Evolutionary conservation across 2,888 invertebrate genomes (phyloP).

Genomic region (Apeira syringaria): DNA sequence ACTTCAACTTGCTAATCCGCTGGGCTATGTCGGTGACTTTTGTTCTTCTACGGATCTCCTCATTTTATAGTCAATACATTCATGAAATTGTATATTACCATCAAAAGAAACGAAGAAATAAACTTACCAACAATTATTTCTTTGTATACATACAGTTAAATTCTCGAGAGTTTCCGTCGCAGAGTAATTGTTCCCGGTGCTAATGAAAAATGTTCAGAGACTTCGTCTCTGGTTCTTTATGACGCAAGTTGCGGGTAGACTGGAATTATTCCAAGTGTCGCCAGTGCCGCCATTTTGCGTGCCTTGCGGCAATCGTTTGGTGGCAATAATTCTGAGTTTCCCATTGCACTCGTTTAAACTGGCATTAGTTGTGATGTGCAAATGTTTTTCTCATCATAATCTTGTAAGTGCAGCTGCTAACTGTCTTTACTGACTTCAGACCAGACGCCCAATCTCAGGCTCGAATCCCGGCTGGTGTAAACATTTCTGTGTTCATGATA

Average conservation of each 20-base stretch:
- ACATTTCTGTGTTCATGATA: too few relatives aligned
- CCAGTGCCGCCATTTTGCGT: constrained; percentile 50
- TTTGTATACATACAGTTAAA: constrained; percentile 41
- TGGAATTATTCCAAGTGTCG: constrained; percentile 76
- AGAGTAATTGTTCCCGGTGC: constrained; percentile 44
- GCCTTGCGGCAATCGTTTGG: constrained; percentile 73
- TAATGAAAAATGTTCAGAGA: constrained; percentile 76
- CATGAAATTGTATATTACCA: too few relatives aligned
- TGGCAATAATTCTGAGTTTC: constrained; percentile 46
- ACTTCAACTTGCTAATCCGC: too few relatives aligned
- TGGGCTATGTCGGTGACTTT: too few relatives aligned
- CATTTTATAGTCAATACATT: too few relatives aligned
- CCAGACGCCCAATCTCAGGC: too few relatives aligned
- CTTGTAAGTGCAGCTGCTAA: too few relatives aligned
- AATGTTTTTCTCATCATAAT: too few relatives aligned
- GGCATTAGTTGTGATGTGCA: neutral
- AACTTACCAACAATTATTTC: constrained; percentile 2
- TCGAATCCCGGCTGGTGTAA: too few relatives aligned
- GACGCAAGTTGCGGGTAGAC: constrained; percentile 63
- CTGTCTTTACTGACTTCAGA: too few relatives aligned
- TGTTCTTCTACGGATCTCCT: too few relatives aligned
- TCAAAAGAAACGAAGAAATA: neutral
- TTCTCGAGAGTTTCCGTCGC: constrained; percentile 37
- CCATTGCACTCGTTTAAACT: neutral
- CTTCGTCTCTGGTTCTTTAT: constrained; percentile 73